Percentiles rank a stretch among this genome's conserved stretches.
Evolutionary conservation across 1,140 invertebrate genomes (phyloP).

Genomic region (Calosoma granatense): DNA sequence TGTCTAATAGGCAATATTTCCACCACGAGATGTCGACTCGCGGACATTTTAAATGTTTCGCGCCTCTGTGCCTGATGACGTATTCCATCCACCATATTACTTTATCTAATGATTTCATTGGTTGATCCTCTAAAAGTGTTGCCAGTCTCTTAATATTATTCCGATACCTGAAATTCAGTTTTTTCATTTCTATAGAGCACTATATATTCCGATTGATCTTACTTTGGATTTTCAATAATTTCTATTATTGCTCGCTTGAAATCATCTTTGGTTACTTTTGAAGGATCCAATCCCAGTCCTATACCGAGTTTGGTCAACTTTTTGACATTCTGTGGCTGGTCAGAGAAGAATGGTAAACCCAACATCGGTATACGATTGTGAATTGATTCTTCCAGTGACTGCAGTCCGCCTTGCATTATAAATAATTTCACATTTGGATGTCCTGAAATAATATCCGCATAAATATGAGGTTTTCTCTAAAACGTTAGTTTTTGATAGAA

Average conservation of each 20-base stretch:
- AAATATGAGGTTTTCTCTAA: not conserved
- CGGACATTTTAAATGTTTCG: constrained; percentile 33
- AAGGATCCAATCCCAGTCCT: constrained; percentile 21
- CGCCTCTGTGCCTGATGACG: constrained; percentile 41
- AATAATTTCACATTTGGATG: constrained; percentile 37
- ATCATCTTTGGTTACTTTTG: constrained; percentile 18
- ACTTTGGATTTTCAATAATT: constrained; percentile 19
- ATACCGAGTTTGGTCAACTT: constrained; percentile 20
- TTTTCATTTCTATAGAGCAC: not conserved
- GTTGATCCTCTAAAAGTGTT: constrained; percentile 36
- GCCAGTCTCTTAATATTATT: no score
- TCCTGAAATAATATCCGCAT: constrained; percentile 21
- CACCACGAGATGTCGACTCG: constrained; percentile 33
- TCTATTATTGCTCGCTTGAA: constrained; percentile 20
- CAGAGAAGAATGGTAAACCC: constrained; percentile 32
- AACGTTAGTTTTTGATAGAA: constrained; percentile 3
- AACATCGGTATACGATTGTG: constrained; percentile 41
- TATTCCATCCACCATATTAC: constrained; percentile 47
- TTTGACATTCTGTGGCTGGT: constrained; percentile 29
- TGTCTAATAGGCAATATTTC: constrained; percentile 26
- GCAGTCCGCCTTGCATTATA: constrained; percentile 41
- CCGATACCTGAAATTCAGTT: constrained; percentile 19
- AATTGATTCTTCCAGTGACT: constrained; percentile 39
- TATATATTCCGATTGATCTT: constrained; percentile 12
- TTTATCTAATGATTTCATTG: constrained; percentile 31